Conservation (phyloP, 92 coral and sea anemone genomes). For the Porites evermanni region DNA sequence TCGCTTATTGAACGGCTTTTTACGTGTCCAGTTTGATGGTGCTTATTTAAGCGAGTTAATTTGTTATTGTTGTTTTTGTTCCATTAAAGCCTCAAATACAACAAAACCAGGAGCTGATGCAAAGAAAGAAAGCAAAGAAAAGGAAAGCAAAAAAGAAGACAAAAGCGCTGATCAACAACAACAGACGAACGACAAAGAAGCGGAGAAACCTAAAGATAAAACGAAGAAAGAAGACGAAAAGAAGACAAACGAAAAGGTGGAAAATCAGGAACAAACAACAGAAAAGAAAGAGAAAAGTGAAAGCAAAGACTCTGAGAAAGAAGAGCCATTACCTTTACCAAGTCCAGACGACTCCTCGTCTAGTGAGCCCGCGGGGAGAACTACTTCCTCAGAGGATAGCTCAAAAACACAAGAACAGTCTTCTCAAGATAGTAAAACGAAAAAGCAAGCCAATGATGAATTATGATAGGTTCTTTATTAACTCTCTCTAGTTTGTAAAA, state of each 20-base stretch:
- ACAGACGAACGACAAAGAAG: constrained; percentile 5
- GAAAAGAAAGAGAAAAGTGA: constrained; percentile 34
- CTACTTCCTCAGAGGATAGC: constrained; percentile 17
- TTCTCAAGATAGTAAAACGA: constrained; percentile 16
- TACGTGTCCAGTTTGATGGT: no score
- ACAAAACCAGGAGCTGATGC: constrained; percentile 58
- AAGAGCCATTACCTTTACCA: constrained; percentile 71
- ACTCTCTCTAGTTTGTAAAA: constrained; percentile 31
- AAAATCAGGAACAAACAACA: constrained; percentile 34
- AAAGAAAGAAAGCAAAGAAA: constrained; percentile 54
- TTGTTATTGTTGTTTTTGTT: not conserved
- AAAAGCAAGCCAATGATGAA: constrained; percentile 38
- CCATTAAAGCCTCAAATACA: constrained; percentile 45
- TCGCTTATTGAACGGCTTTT: not conserved
- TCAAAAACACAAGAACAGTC: constrained; percentile 37
- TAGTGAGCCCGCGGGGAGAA: constrained; percentile 17
- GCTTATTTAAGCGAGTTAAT: not conserved
- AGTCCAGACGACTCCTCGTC: constrained; percentile 34
- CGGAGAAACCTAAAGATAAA: constrained; percentile 28
- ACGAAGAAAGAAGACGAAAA: constrained; percentile 47
- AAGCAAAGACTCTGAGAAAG: constrained; percentile 35
- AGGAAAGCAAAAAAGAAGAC: constrained; percentile 42
- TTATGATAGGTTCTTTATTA: constrained; percentile 36
- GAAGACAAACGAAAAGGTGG: constrained; percentile 28
- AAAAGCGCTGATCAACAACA: constrained; percentile 22